Conservation (phyloP, 2,797 vertebrate genomes). For the Margarornis squamiger region DNA sequence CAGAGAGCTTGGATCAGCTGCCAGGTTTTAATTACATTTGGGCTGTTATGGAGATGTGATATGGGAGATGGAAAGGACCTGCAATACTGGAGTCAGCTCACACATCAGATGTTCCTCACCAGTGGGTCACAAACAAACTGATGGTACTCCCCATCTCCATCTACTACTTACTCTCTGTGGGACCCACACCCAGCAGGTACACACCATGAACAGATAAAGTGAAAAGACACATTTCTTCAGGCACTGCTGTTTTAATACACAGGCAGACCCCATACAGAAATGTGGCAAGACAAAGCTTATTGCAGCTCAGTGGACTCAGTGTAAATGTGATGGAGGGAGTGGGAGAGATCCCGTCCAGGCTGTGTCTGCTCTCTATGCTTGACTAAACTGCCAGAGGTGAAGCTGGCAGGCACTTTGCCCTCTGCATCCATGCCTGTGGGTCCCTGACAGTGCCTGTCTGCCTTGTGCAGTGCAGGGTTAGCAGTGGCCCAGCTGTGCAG, state of each 20-base stretch:
- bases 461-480: not conserved
- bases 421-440: not conserved
- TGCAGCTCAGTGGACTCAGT: not conserved
- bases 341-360: not conserved
- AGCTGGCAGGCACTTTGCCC: not conserved
- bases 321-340: not conserved
- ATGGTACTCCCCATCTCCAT: not conserved
- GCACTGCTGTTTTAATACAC: not conserved
- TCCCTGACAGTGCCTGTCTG: not conserved
- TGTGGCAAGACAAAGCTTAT: not conserved
- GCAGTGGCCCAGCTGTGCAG: not conserved
- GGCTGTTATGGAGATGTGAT: not conserved
- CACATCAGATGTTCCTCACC: not conserved
- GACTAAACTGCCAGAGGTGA: not conserved
- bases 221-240: not conserved
- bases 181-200: not conserved
- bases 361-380: not conserved
- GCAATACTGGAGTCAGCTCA: not conserved
- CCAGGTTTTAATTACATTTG: constrained; percentile 9
- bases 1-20: not conserved
- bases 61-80: not conserved
- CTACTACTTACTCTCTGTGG: not conserved
- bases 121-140: not conserved
- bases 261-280: not conserved
- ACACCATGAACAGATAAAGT: not conserved